Percentiles rank a stretch among this genome's conserved stretches.
phyloP scores from a whole-genome alignment of 1,140 invertebrate genomes.

The Drosophila hydei region DNA sequence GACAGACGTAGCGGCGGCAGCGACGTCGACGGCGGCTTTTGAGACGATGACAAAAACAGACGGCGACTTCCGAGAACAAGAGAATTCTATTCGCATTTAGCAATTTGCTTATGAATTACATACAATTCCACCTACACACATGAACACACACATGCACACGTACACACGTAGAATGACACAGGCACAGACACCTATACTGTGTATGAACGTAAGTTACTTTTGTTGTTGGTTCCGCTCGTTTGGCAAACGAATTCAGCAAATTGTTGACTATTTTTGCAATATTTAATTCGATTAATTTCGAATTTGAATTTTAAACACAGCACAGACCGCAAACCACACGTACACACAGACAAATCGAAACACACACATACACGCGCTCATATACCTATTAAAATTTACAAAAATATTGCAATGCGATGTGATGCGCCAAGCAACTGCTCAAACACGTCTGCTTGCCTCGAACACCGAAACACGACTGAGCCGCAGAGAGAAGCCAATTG shows the following conservation, averaged over 20 bases:
- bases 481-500: conserved; percentile 27
- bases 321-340: conserved; percentile 9
- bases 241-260: conserved; percentile 12
- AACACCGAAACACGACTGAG: conserved; percentile 46
- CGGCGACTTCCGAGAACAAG: conserved; percentile 50
- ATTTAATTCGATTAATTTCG: conserved; percentile 17
- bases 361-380: conserved; percentile 23
- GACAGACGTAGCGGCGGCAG: conserved; percentile 62
- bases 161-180: conserved; percentile 6
- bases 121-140: conserved; percentile 16
- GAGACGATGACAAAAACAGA: conserved; percentile 60
- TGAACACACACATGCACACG: conserved; percentile 10
- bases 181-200: conserved; percentile 20
- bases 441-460: conserved; percentile 23
- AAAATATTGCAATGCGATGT: conserved; percentile 38
- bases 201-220: conserved; percentile 8
- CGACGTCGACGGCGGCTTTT: conserved; percentile 37
- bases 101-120: conserved; percentile 49
- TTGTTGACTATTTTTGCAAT: conserved; percentile 20
- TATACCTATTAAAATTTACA: conserved; percentile 36
- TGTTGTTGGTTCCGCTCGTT: conserved; percentile 9
- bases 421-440: not conserved
- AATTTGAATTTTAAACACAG: conserved; percentile 7
- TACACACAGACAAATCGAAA: not conserved
- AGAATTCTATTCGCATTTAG: conserved; percentile 58